These are phyloP conservation scores for Ursus arctos DNA, from an alignment of 2,113 vertebrate genomes.

Conservation along the genomic window DNA sequence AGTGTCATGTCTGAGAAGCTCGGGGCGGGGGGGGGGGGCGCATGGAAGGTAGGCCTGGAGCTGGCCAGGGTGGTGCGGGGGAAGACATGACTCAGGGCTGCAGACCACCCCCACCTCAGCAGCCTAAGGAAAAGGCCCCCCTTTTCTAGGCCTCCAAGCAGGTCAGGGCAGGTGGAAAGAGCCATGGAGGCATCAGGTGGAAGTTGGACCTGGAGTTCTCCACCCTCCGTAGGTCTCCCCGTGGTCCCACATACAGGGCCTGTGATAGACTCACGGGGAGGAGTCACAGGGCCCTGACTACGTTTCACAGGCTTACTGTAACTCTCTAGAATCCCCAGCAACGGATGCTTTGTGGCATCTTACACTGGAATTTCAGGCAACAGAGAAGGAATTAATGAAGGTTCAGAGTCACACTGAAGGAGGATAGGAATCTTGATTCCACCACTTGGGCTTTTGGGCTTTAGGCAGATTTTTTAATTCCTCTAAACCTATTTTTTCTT, in stretches of 20 bases:
- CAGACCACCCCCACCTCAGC: no score
- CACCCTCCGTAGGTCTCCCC: neutral
- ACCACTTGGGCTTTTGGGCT: neutral
- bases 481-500: neutral
- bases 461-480: neutral
- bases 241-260: no score
- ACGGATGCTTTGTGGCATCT: neutral
- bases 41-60: no score
- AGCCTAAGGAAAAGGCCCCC: no score
- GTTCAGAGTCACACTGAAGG: neutral
- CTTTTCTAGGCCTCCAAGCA: no score
- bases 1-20: conserved; percentile 79
- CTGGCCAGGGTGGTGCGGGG: no score
- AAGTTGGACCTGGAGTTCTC: neutral
- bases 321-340: neutral
- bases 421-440: conserved; percentile 28
- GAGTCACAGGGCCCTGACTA: neutral
- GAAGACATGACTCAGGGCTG: no score
- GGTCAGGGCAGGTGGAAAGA: no score
- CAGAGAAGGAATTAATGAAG: neutral
- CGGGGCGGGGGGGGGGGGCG: conserved; percentile 81
- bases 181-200: no score
- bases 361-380: neutral
- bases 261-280: neutral
- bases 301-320: neutral